Conservation (phyloP, 2,113 vertebrate genomes). For the Morphnarchus princeps region DNA sequence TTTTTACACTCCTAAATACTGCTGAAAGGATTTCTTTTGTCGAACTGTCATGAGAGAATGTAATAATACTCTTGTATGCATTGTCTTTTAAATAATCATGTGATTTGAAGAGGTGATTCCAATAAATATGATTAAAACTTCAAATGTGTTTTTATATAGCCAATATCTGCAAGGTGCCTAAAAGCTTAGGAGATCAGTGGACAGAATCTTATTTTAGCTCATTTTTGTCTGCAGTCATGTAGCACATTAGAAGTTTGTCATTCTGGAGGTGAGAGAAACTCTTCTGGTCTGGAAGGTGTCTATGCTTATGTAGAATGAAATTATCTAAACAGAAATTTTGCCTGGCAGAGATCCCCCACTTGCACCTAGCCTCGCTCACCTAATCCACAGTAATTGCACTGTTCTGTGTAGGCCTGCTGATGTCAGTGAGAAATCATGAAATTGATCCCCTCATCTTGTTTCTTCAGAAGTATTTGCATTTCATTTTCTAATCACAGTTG, state of each 20-base stretch:
- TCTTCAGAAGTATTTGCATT: slow-evolving; percentile 26
- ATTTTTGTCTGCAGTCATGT: background rate
- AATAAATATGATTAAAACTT: background rate
- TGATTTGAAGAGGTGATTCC: background rate
- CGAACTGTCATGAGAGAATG: background rate
- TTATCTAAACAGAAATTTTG: background rate
- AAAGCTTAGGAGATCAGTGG: background rate
- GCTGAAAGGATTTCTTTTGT: background rate
- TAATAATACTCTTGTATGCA: background rate
- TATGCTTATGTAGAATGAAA: background rate
- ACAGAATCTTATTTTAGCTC: background rate
- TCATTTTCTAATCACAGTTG: slow-evolving; percentile 39
- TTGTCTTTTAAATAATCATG: background rate
- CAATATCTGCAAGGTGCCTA: background rate
- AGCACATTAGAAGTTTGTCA: background rate
- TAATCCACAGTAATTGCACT: background rate
- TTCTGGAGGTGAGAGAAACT: background rate
- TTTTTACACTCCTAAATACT: background rate
- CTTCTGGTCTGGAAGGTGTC: background rate
- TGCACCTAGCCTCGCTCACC: background rate
- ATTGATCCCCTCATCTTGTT: background rate
- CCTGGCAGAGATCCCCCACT: background rate
- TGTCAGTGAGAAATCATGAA: background rate
- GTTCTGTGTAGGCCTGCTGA: background rate
- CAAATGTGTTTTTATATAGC: background rate